Conservation (phyloP, 2,113 vertebrate species). For the Trachemys scripta region DNA sequence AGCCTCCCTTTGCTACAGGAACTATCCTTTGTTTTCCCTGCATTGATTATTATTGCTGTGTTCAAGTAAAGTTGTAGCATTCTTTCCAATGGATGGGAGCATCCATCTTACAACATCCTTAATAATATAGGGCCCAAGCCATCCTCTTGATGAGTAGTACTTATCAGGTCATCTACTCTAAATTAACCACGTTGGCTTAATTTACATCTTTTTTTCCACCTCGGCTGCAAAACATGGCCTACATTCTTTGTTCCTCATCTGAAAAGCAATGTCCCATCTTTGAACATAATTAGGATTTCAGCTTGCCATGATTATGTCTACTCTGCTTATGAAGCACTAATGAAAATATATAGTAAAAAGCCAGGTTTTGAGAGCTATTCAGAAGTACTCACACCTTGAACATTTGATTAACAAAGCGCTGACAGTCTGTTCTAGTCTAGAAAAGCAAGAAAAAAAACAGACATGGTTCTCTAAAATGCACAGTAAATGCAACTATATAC, state of each 20-base stretch:
- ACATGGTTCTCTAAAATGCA: conserved; percentile 3
- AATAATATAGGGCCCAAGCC: neutral
- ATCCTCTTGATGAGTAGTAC: neutral
- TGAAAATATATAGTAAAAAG: conserved; percentile 62
- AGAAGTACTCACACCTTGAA: conserved; percentile 54
- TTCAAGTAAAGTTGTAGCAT: neutral
- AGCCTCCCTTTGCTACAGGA: neutral
- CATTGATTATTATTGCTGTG: neutral
- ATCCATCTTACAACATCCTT: neutral
- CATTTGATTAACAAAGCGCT: conserved; percentile 62
- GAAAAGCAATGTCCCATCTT: conserved; percentile 26
- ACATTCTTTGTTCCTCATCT: neutral
- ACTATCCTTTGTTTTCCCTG: neutral
- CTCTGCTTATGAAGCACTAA: conserved; percentile 68
- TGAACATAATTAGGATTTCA: conserved; percentile 45
- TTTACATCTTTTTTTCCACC: neutral
- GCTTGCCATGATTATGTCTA: conserved; percentile 33
- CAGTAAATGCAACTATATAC: neutral
- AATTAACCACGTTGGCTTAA: neutral
- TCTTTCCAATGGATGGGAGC: neutral
- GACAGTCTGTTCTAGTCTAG: conserved; percentile 20
- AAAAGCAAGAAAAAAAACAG: neutral
- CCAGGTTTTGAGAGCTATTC: conserved; percentile 61
- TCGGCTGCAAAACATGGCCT: neutral
- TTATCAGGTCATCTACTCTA: neutral